These are phyloP conservation scores for Hydropsyche betteni DNA, from an alignment of 2,888 invertebrate genomes.

Conservation along the genomic window DNA sequence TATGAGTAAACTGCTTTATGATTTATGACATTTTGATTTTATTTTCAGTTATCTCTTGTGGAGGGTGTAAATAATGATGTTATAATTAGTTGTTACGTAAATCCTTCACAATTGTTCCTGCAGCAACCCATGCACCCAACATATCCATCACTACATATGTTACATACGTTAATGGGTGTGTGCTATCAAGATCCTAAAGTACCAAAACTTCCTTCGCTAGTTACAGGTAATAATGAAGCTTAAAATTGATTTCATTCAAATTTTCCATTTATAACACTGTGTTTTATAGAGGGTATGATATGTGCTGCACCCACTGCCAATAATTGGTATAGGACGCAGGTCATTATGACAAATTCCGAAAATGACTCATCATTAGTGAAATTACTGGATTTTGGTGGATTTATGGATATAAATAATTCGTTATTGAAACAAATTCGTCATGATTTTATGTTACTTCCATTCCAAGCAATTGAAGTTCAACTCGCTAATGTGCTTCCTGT, in stretches of 20 bases:
- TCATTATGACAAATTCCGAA: slow-evolving; percentile 74
- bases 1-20: slow-evolving; percentile 48
- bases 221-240: slow-evolving; percentile 69
- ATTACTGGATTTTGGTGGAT: slow-evolving; percentile 96
- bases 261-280: neutral
- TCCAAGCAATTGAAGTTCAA: slow-evolving; percentile 96
- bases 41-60: slow-evolving; percentile 80
- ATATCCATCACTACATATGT: slow-evolving; percentile 81
- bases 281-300: slow-evolving; percentile 78
- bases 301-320: slow-evolving; percentile 86
- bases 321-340: slow-evolving; percentile 91
- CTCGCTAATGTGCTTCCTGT: slow-evolving; percentile 88
- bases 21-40: slow-evolving; percentile 47
- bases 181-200: slow-evolving; percentile 82
- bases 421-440: slow-evolving; percentile 90
- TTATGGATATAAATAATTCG: slow-evolving; percentile 77
- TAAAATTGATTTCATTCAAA: neutral
- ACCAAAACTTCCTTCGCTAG: slow-evolving; percentile 81
- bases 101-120: slow-evolving; percentile 90
- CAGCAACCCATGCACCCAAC: slow-evolving; percentile 96
- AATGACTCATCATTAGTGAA: slow-evolving; percentile 81
- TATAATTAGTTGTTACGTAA: slow-evolving; percentile 84
- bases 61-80: slow-evolving; percentile 95
- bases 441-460: slow-evolving; percentile 93
- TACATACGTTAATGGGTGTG: slow-evolving; percentile 83